Evolutionary conservation across 2,888 invertebrate species (phyloP), one percentile per base, ranked within the genome.

Genomic region (Caenorhabditis macrosperma): DNA sequence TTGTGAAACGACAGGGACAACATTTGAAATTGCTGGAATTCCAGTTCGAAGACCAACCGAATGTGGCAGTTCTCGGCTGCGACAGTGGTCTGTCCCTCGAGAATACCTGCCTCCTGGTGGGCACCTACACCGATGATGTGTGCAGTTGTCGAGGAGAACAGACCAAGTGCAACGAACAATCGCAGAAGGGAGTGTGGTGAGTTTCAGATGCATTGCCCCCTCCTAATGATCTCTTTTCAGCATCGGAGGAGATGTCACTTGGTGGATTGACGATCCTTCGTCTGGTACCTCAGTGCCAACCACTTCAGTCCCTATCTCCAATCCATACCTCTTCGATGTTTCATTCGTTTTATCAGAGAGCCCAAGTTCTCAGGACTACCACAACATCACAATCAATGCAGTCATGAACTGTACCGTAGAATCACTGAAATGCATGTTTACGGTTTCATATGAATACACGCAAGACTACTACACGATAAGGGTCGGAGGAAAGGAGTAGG

Each of bases 81-180:
- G 17, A 35, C 1, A 2, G 20, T 1, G 55, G 55, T 10, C 20
- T 55, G 2, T 20, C 20, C 4, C 4, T 20, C 3, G 10, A 1
- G 15, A 12, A 35, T 12, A 35, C 20, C 1, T 50, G 50, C 15
- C 26, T 26, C 6, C 4, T 1, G 10, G 26, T 15, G 1, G 2
- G 6, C 4, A 50, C 12, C 24, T 28, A 30, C n/a, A 30, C 10
- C 3, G 30, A 54, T 15, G 30, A 26, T 2, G 50, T 71, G 10
- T 71, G 71, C 24, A 61, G 61, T 17, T 71, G 71, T 22, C 52
- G 33, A 17, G 71, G 52, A 0, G 26, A 22, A 0, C 17, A 24
- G 17, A 20, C 5, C 3, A 1, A 0, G 4, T 69, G 69, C 50
- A 22, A 48, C 12, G 1, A 44, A 30, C 1, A 30, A 0, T 9